Base-by-base conservation (phyloP, 2,113 vertebrate genomes). In the Lepus timidus region DNA sequence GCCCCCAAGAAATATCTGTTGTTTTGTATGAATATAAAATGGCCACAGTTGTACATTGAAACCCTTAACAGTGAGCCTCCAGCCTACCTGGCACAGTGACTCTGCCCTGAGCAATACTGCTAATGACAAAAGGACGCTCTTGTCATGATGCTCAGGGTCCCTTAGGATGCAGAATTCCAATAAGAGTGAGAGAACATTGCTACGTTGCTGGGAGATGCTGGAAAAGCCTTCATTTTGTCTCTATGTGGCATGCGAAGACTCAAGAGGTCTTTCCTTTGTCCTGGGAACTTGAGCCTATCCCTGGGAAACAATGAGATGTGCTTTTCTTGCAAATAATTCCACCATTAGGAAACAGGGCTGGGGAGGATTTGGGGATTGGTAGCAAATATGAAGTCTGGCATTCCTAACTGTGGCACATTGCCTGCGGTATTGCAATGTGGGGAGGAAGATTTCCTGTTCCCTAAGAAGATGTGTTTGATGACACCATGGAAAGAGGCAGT, bases 51-150 rank as follows among this genome's bases (percentile, higher is more conserved):
- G 27, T 0, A 6, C 39, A 12, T 3, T 65, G 25, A 61, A 67
- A 49, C 16, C 51, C 14, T 0, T 6, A 0, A 5, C 0, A 11
- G 58, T 9, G 49, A 70, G 27, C 9, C 49, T 49, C 11, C 64
- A 1, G n/a, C 16, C 23, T 6, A 49, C 74, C 20, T 52, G 85
- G 13, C 0, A 1, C 0, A 33, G 11, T 52, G 19, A 5, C 51
- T 49, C 62, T 2, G 19, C 33, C 52, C 58, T 6, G 0, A 27
- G 62, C 0, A 0, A 33, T 7, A 2, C 11, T 7, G 20, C 22
- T 36, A 6, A 58, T 0, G 29, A 49, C 39, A 14, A 1, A 7
- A 23, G 2, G 1, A 51, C 33, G 39, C 22, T 5, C 25, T 1
- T 17, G 23, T 27, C 13, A 22, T 17, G 0, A 13, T 6, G 27